phyloP scores from a whole-genome alignment of 2,113 vertebrate species.

The Collichthys lucidus region DNA sequence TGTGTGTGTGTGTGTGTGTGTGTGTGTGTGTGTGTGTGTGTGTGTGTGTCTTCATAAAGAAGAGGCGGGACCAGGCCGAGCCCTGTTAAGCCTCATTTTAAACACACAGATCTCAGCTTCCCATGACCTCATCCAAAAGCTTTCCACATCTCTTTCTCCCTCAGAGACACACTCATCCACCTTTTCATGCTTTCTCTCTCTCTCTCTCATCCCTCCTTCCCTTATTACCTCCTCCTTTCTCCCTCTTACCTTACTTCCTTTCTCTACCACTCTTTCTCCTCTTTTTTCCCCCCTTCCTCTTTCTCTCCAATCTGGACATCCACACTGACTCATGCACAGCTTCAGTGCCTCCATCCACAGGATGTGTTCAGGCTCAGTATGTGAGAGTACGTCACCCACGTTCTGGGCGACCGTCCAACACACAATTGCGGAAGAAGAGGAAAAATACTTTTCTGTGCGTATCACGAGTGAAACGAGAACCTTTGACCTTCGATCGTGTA shows the following conservation, averaged over 20 bases:
- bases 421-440: not conserved
- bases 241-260: not conserved
- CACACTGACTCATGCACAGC: not conserved
- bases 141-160: constrained; percentile 45
- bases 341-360: not conserved
- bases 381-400: not conserved
- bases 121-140: constrained; percentile 73
- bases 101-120: constrained; percentile 66
- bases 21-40: constrained; percentile 48
- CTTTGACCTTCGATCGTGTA: too few species aligned
- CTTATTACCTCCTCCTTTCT: not conserved
- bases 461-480: too few species aligned
- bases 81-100: constrained; percentile 62
- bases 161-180: constrained; percentile 30
- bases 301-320: not conserved
- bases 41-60: constrained; percentile 29
- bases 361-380: not conserved
- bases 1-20: too few species aligned
- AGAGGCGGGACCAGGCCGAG: constrained; percentile 36
- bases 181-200: constrained; percentile 34
- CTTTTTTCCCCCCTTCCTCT: not conserved
- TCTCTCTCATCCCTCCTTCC: constrained; percentile 17
- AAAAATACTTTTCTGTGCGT: too few species aligned
- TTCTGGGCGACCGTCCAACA: not conserved
- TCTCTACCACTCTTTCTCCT: not conserved